Evolutionary conservation across 2,888 invertebrate species (phyloP), one percentile per base, ranked within the genome.

Genomic region (Pinctada fucata): DNA sequence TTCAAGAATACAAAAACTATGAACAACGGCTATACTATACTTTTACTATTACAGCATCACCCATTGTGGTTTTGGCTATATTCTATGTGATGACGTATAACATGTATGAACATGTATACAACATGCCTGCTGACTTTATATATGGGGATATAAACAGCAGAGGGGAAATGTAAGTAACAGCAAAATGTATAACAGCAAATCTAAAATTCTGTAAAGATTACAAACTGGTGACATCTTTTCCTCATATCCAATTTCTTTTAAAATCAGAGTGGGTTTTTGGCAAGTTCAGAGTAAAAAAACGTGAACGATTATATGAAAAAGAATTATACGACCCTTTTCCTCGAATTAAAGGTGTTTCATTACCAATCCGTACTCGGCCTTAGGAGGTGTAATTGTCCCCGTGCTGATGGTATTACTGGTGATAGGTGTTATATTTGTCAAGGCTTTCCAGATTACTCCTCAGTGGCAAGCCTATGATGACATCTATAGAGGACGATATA

Each of bases 391-490:
- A 48, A 85, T 91, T 3, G 79, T 85, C 13, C 91, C 91, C 6
- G 85, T 86, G 2, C 75, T 91, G 63, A 74, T 91, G 67, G 87
- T 88, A 79, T 79, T 91, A 79, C 70, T 91, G 48, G 87, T 89
- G 51, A 87, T 89, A 1, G 88, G 86, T 8, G 80, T 90, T 6
- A 86, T 91, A 73, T 91, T 91, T 85, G 87, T 91, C 66, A 90
- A 91, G 78, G 90, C 90, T 6, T 91, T 89, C 84, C 90, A 91
- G 82, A 79, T 91, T 10, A 80, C 87, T 3, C 88, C 90, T 13
- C 91, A 91, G 82, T 92, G 92, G 92, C 88, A 90, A 82, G 85
- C 89, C 6, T 92, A 92, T 83, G 91, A 91, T 83, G 91, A 92
- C 76, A 84, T 92, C 49, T 92, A 91, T 83, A 85, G 86, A 68